Base-by-base conservation (phyloP, 2,113 vertebrate species). In the Gobius niger region DNA sequence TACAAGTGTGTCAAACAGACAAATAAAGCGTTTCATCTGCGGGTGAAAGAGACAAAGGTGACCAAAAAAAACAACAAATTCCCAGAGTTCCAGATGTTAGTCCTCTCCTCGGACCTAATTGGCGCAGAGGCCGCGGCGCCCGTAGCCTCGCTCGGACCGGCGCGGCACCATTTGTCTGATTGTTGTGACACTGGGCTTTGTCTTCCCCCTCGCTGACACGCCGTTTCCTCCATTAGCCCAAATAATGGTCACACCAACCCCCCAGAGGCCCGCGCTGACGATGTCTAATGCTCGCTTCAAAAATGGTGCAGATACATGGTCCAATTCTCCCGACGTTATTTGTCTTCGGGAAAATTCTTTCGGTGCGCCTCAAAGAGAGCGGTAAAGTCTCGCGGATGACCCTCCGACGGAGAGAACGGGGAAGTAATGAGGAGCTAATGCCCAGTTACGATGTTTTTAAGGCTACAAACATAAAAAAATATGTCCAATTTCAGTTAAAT, bases 131-230 rank as follows among this genome's bases (percentile, higher is more conserved):
- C 70, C 61, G 80, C 69, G 52, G 65, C 72, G 70, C 67, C 77
- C 82, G 81, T 34, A 34, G 81, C 80, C 73, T 70, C 47, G 62
- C 72, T 72, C 67, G 80, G 70, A 75, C 77, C 67, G 51, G 46
- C 71, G 73, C 24, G 5, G 24, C 24, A 52, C 80, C 80, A 86
- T 91, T 90, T 87, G 85, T 88, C 78, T 86, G 87, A 88, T 78
- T 76, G 81, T 78, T 82, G 76, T 85, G 85, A 87, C 87, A 82
- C 68, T 44, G 62, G 72, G 72, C 72, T 84, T 80, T 76, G 72
- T 82, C 85, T 80, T 78, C 72, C 60, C 73, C 73, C 24, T 34
- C 73, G 54, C 70, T 75, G 76, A 82, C 80, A 74, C 40, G 49
- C 72, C 65, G 59, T 76, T 85, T 82, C 81, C 76, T 70, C 75